phyloP scores from a whole-genome alignment of 2,113 vertebrate species.

The Callopanchax toddi region DNA sequence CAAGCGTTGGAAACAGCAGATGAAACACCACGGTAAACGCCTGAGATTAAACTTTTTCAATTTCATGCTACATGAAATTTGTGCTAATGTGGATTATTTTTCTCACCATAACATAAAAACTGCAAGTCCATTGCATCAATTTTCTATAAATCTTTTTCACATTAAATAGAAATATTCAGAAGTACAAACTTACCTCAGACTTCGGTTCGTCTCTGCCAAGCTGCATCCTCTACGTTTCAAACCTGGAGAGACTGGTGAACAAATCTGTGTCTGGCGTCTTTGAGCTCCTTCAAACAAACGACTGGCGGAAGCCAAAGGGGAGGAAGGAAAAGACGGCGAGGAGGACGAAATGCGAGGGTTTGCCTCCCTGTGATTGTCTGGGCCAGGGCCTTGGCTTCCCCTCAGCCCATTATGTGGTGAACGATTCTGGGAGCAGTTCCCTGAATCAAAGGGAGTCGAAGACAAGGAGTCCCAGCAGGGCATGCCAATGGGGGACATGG shows the following conservation, averaged over 20 bases:
- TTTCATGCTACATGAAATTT: no score
- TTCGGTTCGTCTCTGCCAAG: conserved; percentile 47
- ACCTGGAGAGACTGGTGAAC: conserved; percentile 55
- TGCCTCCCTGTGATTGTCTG: conserved; percentile 36
- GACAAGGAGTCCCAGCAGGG: conserved; percentile 55
- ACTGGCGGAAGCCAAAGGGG: conserved; percentile 62
- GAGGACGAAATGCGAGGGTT: conserved; percentile 31
- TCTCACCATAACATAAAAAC: no score
- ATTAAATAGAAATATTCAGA: not conserved
- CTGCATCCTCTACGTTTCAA: conserved; percentile 70
- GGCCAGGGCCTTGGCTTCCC: conserved; percentile 24
- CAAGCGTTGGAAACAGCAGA: no score
- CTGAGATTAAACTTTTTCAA: no score
- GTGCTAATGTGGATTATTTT: no score
- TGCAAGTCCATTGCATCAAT: not conserved
- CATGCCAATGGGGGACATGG: conserved; percentile 50
- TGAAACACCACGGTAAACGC: no score
- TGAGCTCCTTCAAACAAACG: conserved; percentile 66
- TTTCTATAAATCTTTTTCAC: not conserved
- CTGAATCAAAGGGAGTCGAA: conserved; percentile 24
- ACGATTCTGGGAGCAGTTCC: conserved; percentile 37
- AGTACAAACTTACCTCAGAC: conserved; percentile 64
- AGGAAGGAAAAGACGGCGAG: conserved; percentile 69
- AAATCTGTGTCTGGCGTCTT: conserved; percentile 28
- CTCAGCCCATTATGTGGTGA: conserved; percentile 36